A percentile compares a stretch with the other conserved stretches of the same genome.
Evolutionary conservation across 2,113 vertebrate species (phyloP).

Genomic region (Anolis sagrei): DNA sequence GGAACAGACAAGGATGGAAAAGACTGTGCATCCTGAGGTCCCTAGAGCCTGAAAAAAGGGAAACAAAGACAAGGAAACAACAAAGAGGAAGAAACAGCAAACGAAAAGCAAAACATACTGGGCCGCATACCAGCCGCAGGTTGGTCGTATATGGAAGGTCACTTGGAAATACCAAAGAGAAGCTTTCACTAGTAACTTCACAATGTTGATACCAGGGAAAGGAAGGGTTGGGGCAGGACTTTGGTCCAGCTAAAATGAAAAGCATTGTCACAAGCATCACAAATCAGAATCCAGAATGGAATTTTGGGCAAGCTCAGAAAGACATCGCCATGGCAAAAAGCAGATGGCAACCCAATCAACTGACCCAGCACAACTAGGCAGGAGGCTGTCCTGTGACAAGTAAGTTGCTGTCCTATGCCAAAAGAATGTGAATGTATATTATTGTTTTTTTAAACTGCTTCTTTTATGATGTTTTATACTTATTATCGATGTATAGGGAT

Average conservation of each 20-base stretch:
- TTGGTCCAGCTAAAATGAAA: slow-evolving; percentile 18
- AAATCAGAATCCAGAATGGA: neutral
- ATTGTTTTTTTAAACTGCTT: too few species aligned
- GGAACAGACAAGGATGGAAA: slow-evolving; percentile 15
- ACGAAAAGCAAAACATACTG: neutral
- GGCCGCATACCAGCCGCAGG: too few species aligned
- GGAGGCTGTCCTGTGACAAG: neutral
- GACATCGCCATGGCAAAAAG: slow-evolving; percentile 8
- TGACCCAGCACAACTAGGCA: neutral
- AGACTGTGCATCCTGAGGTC: neutral
- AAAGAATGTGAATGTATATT: too few species aligned
- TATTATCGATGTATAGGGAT: too few species aligned
- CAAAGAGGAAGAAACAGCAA: neutral
- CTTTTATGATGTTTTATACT: too few species aligned
- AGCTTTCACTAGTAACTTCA: too few species aligned
- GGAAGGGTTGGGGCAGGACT: neutral
- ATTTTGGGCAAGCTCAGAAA: neutral
- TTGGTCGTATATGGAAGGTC: neutral
- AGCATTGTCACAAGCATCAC: neutral
- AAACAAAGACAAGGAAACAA: neutral
- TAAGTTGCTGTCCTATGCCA: too few species aligned
- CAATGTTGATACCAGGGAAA: neutral
- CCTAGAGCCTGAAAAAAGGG: too few species aligned
- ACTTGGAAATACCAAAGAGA: too few species aligned
- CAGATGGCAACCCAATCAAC: neutral